Evolutionary conservation across 2,797 vertebrate genomes (phyloP).

Genomic region (Ctenochaetus hawaiiensis): DNA sequence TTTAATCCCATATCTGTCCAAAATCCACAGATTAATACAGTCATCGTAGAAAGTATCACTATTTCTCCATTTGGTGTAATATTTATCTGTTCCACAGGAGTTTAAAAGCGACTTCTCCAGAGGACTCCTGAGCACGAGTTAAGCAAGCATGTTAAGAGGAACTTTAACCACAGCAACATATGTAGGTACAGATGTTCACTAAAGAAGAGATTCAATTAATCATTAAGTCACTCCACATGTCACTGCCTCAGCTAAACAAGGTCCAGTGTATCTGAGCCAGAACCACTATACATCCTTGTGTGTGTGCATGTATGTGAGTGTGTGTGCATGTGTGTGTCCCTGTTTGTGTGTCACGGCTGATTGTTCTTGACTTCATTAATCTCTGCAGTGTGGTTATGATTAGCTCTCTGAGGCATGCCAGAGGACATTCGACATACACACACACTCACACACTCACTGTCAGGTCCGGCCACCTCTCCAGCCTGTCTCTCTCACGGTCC

Average conservation of each 20-base stretch:
- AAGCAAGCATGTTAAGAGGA: conserved; percentile 44
- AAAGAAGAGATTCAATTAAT: conserved; percentile 71
- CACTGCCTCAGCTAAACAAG: conserved; percentile 67
- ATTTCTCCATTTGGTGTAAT: background rate
- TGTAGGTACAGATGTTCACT: conserved; percentile 78
- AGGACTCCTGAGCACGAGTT: conserved; percentile 38
- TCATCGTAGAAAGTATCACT: background rate
- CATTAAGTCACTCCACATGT: conserved; percentile 71
- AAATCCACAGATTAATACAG: background rate
- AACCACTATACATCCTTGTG: conserved; percentile 57
- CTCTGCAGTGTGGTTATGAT: conserved; percentile 84
- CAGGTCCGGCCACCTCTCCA: conserved; percentile 75
- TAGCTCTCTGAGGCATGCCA: conserved; percentile 83
- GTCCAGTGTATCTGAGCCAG: conserved; percentile 70
- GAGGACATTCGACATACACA: conserved; percentile 78
- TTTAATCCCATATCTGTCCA: conserved; percentile 5
- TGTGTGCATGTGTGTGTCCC: conserved; percentile 48
- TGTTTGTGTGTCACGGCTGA: conserved; percentile 81
- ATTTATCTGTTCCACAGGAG: background rate
- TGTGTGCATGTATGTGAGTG: conserved; percentile 36
- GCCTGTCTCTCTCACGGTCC: conserved; percentile 62
- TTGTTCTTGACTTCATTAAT: conserved; percentile 86
- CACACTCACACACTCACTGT: conserved; percentile 51
- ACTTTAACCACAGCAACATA: conserved; percentile 68
- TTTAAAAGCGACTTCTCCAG: conserved; percentile 18